Evolutionary conservation across 2,797 vertebrate species (phyloP).

Genomic region (Tolypeutes matacus): DNA sequence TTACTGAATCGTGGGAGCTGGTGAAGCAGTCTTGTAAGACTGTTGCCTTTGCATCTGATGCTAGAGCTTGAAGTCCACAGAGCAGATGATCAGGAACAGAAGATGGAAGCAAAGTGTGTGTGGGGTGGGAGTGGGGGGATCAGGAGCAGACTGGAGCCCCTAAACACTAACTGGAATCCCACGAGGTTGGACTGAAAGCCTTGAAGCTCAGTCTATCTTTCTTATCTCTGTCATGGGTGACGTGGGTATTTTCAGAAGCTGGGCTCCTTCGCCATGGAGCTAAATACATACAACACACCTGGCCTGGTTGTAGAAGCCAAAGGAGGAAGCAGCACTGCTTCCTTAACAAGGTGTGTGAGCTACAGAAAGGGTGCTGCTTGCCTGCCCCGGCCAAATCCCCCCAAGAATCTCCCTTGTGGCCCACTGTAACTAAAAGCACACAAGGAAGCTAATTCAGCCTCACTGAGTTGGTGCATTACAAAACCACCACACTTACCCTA

Average conservation of each 20-base stretch:
- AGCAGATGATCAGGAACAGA: neutral
- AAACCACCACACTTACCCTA: neutral
- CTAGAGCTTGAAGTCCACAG: neutral
- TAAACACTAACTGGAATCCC: no score
- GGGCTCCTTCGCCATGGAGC: neutral
- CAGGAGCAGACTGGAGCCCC: neutral
- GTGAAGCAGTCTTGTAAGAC: no score
- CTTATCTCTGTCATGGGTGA: neutral
- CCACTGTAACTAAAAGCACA: neutral
- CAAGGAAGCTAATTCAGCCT: neutral
- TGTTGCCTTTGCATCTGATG: neutral
- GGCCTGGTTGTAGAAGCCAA: neutral
- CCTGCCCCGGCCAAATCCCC: neutral
- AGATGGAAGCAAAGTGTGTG: neutral
- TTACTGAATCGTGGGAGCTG: neutral
- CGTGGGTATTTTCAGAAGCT: neutral
- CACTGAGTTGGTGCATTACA: neutral
- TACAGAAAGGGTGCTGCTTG: neutral
- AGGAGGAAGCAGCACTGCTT: neutral
- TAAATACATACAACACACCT: neutral
- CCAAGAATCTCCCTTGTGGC: neutral
- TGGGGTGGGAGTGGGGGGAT: no score
- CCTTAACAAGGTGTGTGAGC: neutral
- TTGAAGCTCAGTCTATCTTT: neutral
- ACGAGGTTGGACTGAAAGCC: neutral